Base-by-base conservation (phyloP, 2,888 invertebrate species). In the Endotricha flammealis region DNA sequence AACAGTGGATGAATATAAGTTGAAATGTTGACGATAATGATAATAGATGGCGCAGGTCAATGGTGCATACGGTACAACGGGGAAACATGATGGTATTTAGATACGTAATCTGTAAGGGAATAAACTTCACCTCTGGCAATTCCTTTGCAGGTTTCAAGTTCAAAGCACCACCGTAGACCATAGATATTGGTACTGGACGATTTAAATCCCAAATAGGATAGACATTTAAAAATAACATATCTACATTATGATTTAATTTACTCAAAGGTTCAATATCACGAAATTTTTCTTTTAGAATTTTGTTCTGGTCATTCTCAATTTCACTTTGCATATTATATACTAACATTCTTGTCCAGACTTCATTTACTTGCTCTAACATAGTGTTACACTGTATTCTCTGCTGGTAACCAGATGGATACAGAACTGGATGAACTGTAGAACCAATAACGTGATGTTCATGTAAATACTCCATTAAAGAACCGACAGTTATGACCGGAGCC, bases 101-200 rank as follows among this genome's bases (percentile, higher is more conserved):
- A 3, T n/a, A 13, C 13, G 13, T 6, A 28, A 12, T 12, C 2
- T 12, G 8, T 29, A 29, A 14, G 13, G 9, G 9, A n/a, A 14
- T 29, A 14, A 12, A 13, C 6, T 4, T 25, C 57, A 72, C 77
- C 55, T 63, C 47, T 8, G 76, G 72, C 29, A 83, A 47, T 4
- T 59, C 50, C 34, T 65, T 57, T 9, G 55, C 39, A 9, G 52
- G 44, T 14, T 47, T 51, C 14, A 68, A 47, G 41, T 75, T 74
- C 17, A 70, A 48, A 2, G 76, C 75, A 12, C 78, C 77, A 22
- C 78, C 59, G 27, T 62, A 65, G 4, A 79, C 38, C 12, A 73
- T 44, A 31, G 57, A 63, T 0, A 78, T 73, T 6, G 74, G 55
- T 1, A 70, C 42, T 6, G 25, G 9, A 31, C 68, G 55, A 36